phyloP scores from a whole-genome alignment of 2,888 invertebrate species.

The Camptogramma bilineatum region DNA sequence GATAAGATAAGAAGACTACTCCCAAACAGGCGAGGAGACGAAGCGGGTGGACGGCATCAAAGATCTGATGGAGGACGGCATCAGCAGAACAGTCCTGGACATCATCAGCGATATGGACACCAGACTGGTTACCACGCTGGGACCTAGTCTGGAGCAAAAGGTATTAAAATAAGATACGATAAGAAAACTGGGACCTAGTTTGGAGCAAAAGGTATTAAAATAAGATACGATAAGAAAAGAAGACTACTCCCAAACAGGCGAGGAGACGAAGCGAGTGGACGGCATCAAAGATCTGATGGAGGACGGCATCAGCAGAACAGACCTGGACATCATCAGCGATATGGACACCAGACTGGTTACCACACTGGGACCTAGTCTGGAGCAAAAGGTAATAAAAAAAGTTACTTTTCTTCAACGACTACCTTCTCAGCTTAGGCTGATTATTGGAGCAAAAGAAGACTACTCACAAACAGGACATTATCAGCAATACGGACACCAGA shows the following conservation, averaged over 20 bases:
- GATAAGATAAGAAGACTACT: conserved; percentile 22
- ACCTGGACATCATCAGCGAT: conserved; percentile 77
- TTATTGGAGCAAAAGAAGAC: too few species aligned
- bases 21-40: conserved; percentile 71
- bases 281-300: conserved; percentile 76
- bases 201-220: too few species aligned
- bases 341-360: conserved; percentile 69
- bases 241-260: conserved; percentile 73
- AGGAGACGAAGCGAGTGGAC: conserved; percentile 71
- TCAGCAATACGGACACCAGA: too few species aligned
- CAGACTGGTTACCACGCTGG: conserved; percentile 82
- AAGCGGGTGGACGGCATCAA: conserved; percentile 75
- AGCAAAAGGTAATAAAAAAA: conserved; percentile 85
- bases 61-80: conserved; percentile 77
- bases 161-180: conserved; percentile 56
- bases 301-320: conserved; percentile 76
- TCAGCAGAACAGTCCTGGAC: conserved; percentile 74
- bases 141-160: conserved; percentile 89
- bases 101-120: conserved; percentile 71
- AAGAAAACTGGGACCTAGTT: too few species aligned
- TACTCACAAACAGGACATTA: too few species aligned
- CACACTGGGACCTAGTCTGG: conserved; percentile 87
- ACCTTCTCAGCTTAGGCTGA: too few species aligned
- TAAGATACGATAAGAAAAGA: too few species aligned
- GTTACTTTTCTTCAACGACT: too few species aligned